Conservation (phyloP, 2,113 vertebrate genomes). For the Thermophis baileyi region DNA sequence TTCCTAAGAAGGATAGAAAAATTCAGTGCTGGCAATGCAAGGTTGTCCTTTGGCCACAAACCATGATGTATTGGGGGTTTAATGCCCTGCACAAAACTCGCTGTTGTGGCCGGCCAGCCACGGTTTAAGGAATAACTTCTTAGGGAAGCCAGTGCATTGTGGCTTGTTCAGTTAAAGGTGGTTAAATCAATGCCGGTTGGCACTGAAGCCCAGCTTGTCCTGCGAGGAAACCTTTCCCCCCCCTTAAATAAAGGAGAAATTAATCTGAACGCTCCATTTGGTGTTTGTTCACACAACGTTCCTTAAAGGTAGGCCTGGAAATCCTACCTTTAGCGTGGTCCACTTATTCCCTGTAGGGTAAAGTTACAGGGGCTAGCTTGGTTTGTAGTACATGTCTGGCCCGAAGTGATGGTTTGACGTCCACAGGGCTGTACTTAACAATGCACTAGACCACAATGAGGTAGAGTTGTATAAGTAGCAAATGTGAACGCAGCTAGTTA, state of each 20-base stretch:
- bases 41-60: not conserved
- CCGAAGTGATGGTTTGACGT: not conserved
- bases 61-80: not conserved
- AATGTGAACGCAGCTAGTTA: not conserved
- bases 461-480: not conserved
- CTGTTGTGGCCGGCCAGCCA: not conserved
- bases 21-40: not conserved
- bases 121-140: not conserved
- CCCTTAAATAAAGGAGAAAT: not conserved
- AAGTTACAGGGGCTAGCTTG: not conserved
- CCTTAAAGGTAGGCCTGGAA: not conserved
- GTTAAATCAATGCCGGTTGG: not conserved
- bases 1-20: not conserved
- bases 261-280: not conserved
- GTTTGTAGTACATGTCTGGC: not conserved
- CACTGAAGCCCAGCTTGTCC: not conserved
- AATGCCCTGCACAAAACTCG: not conserved
- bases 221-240: not conserved
- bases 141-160: not conserved
- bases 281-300: too few species aligned
- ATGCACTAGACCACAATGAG: not conserved
- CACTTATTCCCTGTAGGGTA: not conserved
- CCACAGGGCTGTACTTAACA: not conserved
- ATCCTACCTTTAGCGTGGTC: not conserved
- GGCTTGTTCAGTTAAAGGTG: not conserved